Evolutionary conservation across 2,113 vertebrate species (phyloP), one percentile per base, ranked within the genome.

Genomic region (Pterocles orientalis): DNA sequence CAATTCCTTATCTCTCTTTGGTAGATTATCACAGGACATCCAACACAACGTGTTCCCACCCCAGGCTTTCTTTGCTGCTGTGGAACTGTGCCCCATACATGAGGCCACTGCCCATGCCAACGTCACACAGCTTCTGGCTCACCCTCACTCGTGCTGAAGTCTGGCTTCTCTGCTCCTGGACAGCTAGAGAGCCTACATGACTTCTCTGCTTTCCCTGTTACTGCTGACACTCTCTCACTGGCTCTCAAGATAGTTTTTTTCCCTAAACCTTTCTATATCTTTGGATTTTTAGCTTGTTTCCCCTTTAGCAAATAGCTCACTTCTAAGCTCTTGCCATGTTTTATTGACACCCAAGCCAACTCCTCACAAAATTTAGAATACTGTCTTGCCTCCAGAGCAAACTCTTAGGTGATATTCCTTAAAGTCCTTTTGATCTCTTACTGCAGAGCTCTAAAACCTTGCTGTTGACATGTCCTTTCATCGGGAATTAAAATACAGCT

Each of bases 341-440:
- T 92, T 57, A 83, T 21, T 83, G 68, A 80, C 60, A 89, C 3
- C 9, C 12, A 39, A 80, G 21, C 45, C 78, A 94, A 88, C 8
- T 3, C 20, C 6, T 92, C 53, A 72, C 64, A 61, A 76, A 95
- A 91, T 84, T 65, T 47, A 87, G 43, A 69, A 28, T 48, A 64
- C 9, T 66, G 19, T n/a, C 36, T 91, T 88, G 28, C 36, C 48
- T 85, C 85, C 53, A 87, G 77, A 82, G n/a, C 41, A 90, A 90
- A 89, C 29, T 66, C 70, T 51, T 41, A 82, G 23, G 29, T 77
- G 57, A 50, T 80, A 33, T 9, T 62, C 47, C 90, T 70, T 85
- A 87, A 93, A 77, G 39, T 70, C 45, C 50, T 90, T 92, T 90
- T 91, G 54, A 80, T 76, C 41, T 91, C n/a, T 58, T 88, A 51